Evolutionary conservation across 1,140 invertebrate species (phyloP).

Genomic region (Zaprionus nigranus): DNA sequence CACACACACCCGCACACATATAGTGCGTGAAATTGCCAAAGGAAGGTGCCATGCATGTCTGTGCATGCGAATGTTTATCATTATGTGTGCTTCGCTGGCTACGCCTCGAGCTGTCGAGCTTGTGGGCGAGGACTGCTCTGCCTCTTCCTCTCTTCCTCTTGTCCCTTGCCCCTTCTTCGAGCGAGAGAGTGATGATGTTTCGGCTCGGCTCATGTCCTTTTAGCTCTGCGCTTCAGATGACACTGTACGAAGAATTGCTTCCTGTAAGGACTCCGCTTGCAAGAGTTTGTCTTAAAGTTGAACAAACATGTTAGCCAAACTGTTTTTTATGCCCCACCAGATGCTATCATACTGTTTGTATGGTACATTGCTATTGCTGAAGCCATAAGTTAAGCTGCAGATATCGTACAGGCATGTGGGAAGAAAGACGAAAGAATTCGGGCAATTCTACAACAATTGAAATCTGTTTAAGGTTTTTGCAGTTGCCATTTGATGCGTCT

Average conservation of each 20-base stretch:
- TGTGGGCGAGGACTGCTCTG: slow-evolving; percentile 13
- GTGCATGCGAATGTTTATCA: slow-evolving; percentile 42
- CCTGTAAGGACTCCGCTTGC: neutral
- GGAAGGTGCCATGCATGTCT: slow-evolving; percentile 22
- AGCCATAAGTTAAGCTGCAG: neutral
- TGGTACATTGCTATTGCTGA: neutral
- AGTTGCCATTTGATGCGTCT: too few species aligned
- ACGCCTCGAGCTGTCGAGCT: slow-evolving; percentile 34
- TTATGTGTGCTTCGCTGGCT: slow-evolving; percentile 30
- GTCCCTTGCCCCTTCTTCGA: neutral
- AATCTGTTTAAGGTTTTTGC: neutral
- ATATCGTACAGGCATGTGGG: neutral
- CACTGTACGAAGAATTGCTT: neutral
- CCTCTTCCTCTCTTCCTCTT: neutral
- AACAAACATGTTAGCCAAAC: neutral
- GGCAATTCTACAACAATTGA: neutral
- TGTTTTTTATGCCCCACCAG: neutral
- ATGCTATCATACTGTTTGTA: slow-evolving; percentile 1
- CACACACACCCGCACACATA: slow-evolving; percentile 15
- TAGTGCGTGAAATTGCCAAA: slow-evolving; percentile 60
- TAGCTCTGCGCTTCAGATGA: neutral
- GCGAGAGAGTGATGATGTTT: slow-evolving; percentile 8
- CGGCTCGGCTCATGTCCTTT: slow-evolving; percentile 2
- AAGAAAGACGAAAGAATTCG: neutral
- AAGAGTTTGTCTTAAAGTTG: slow-evolving; percentile 13